Evolutionary conservation across 2,797 vertebrate species (phyloP).

Genomic region (Chrosomus eos): DNA sequence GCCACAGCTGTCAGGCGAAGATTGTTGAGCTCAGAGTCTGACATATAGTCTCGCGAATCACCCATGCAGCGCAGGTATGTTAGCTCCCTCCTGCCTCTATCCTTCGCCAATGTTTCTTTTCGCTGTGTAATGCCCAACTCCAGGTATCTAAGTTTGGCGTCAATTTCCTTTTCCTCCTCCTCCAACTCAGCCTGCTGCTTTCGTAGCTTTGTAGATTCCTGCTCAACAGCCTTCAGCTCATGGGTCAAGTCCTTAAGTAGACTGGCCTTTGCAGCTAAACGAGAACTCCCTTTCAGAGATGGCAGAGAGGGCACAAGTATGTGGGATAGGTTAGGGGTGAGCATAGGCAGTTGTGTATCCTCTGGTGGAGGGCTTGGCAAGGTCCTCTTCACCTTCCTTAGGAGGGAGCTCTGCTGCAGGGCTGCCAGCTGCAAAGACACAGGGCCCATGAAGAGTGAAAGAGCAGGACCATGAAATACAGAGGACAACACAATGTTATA

Average conservation of each 20-base stretch:
- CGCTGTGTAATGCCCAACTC: constrained; percentile 96
- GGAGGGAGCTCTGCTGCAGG: constrained; percentile 92
- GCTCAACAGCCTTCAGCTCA: constrained; percentile 95
- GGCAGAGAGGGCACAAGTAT: constrained; percentile 86
- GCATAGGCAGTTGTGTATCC: constrained; percentile 89
- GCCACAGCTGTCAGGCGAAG: constrained; percentile 83
- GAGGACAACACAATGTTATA: constrained; percentile 48
- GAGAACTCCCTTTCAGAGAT: constrained; percentile 79
- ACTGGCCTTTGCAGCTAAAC: constrained; percentile 92
- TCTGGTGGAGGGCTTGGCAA: constrained; percentile 98
- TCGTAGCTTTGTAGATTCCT: constrained; percentile 95
- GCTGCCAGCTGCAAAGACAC: constrained; percentile 86
- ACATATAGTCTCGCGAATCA: constrained; percentile 94
- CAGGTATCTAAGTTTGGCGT: constrained; percentile 96
- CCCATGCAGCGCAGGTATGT: constrained; percentile 90
- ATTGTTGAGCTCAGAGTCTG: constrained; percentile 96
- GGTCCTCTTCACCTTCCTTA: constrained; percentile 97
- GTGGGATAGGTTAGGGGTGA: constrained; percentile 87
- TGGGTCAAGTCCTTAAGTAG: constrained; percentile 95
- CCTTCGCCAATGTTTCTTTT: constrained; percentile 95
- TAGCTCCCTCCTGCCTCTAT: constrained; percentile 89
- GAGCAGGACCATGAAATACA: constrained; percentile 56
- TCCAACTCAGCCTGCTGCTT: constrained; percentile 98
- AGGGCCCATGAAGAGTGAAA: constrained; percentile 60
- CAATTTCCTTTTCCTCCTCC: constrained; percentile 98